Percentiles rank a stretch among this genome's conserved stretches.
phyloP scores from a whole-genome alignment of 2,888 invertebrate species.

The Eugnorisma glareosa region DNA sequence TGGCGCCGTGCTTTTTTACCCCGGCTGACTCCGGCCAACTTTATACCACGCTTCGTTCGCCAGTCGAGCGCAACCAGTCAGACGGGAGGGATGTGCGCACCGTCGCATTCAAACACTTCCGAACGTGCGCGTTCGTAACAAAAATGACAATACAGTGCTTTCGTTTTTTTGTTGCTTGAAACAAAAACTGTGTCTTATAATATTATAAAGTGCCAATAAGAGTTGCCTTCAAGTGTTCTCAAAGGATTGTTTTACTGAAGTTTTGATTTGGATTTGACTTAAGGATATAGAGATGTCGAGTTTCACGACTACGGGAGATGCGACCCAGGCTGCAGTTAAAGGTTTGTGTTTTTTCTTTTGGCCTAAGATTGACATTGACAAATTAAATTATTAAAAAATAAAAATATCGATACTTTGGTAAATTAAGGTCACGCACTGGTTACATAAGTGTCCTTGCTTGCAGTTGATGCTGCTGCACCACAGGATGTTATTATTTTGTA shows the following conservation, averaged over 20 bases:
- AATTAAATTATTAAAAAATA: conserved; percentile 6
- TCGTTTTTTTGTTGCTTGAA: conserved; percentile 63
- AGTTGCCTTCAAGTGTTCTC: conserved; percentile 73
- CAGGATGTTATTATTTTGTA: conserved; percentile 37
- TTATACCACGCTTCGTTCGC: conserved; percentile 76
- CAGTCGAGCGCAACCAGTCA: conserved; percentile 82
- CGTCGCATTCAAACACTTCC: conserved; percentile 64
- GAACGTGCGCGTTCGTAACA: conserved; percentile 76
- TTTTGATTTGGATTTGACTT: conserved; percentile 72
- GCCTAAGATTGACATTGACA: conserved; percentile 7
- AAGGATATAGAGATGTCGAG: conserved; percentile 82
- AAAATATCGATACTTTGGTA: conserved; percentile 37
- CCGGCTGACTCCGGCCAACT: conserved; percentile 81
- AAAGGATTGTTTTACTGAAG: conserved; percentile 72
- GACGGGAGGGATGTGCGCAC: conserved; percentile 73
- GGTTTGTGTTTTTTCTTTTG: conserved; percentile 73
- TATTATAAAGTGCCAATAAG: conserved; percentile 80
- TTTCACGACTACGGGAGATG: conserved; percentile 79
- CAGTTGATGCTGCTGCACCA: conserved; percentile 30
- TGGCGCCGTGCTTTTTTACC: conserved; percentile 90
- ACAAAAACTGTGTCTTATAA: conserved; percentile 78
- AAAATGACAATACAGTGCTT: conserved; percentile 71
- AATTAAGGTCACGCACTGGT: conserved; percentile 51
- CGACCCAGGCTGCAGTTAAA: conserved; percentile 82
- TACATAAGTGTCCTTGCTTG: conserved; percentile 60